Evolutionary conservation across 2,888 invertebrate species (phyloP), one percentile per base, ranked within the genome.

Genomic region (Acrobasis repandana): DNA sequence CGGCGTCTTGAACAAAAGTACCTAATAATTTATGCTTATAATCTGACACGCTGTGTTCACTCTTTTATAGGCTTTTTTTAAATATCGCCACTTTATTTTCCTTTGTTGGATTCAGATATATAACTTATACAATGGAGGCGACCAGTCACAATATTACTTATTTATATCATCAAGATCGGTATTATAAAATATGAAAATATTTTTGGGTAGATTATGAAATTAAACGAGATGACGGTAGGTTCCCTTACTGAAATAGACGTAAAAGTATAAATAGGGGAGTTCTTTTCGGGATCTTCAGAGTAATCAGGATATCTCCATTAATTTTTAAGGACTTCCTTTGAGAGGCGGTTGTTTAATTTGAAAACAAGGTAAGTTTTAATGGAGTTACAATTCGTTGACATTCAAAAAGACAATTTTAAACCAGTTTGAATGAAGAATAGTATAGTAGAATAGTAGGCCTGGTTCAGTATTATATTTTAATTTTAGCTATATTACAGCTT

Each of bases 11-110:
- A 90, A 91, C 92, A 91, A 91, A 90, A 91, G 90, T 84, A 81
- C 73, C 83, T 82, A 90, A 92, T 92, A 92, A 92, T 91, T 91
- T 91, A 92, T 91, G 86, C 90, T 77, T 86, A 90, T 91, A 92
- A 92, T 92, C 92, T 88, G 91, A 91, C 91, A 81, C 82, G 75
- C 75, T 81, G 73, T 77, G 80, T 77, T 80, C 80, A 74, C 77
- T 76, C 70, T 84, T 83, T 83, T 84, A 79, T 86, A 83, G 84
- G 80, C 88, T 87, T 88, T 88, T 80, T 77, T 80, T 77, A 54
- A 63, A 62, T 57, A 85, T 84, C 77, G 76, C 73, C 72, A 78
- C 77, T 82, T 79, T 82, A 78, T 82, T 81, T 75, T 74, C 77
- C 78, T 85, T 85, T 87, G 84, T 86, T 75, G 77, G 77, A 81